Base-by-base conservation (phyloP, 2,797 vertebrate species). In the Pithecia hirsuta region DNA sequence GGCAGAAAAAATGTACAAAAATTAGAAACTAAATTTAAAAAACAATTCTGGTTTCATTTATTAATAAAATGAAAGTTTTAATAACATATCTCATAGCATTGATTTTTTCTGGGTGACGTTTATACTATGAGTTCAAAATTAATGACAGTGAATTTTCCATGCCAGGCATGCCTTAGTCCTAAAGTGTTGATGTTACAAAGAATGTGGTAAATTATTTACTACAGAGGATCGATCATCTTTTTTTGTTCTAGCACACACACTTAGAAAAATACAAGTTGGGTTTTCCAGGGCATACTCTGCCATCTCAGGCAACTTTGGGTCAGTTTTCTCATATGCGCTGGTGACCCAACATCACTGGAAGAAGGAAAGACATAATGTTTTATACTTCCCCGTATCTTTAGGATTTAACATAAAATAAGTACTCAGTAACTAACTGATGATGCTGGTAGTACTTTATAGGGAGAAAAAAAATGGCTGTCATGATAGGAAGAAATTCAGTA, bases 1-100 rank as follows among this genome's bases (percentile, higher is more conserved):
- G 50, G 44, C n/a, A 96, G 61, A 80, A 95, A 95, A 96, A 95
- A 89, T 41, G 85, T 39, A 91, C 3, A 89, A 93, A 55, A 97
- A 78, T 95, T 81, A 79, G 13, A 96, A 6, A 85, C 33, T 90
- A 76, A 78, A 95, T 72, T 92, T 52, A 28, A 93, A 97, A 96
- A 84, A 24, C 36, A 89, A 91, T 59, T 93, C 17, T 90, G 46
- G 15, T 57, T 91, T 96, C 20, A 52, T 78, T 90, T 93, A 95
- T 90, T 95, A 93, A 96, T 44, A 90, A 91, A 89, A 89, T 13
- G 83, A 33, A 91, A 46, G 11, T 89, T 95, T 89, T 95, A 91
- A 86, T 52, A 92, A 59, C 83, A 33, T 86, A 59, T 95, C 41
- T 33, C 36, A 26, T 52, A 46, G 44, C n/a, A 50, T 1, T 86